Percentiles rank a stretch among this genome's conserved stretches.
phyloP scores from a whole-genome alignment of 2,888 invertebrate species.

The Metallyticus violacea region DNA sequence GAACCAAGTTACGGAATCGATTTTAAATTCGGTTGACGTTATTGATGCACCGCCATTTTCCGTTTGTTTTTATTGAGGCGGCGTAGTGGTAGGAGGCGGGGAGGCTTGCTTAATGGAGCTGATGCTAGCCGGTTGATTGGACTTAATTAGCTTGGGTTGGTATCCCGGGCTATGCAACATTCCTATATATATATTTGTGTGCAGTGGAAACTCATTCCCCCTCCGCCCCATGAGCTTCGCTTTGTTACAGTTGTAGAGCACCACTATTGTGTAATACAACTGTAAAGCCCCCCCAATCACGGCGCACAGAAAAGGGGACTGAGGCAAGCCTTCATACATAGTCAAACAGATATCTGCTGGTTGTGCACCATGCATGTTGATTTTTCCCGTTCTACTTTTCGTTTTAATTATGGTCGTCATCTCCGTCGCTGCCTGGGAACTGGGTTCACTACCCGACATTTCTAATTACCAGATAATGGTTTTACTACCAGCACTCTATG shows the following conservation, averaged over 20 bases:
- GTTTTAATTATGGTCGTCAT: neutral
- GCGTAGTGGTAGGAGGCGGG: neutral
- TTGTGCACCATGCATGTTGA: neutral
- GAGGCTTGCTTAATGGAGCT: slow-evolving; percentile 49
- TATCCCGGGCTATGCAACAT: neutral
- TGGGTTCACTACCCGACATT: neutral
- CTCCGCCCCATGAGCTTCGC: no score
- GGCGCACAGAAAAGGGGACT: neutral
- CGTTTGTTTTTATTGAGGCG: neutral
- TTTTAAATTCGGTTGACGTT: neutral
- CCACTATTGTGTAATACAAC: neutral
- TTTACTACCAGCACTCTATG: neutral
- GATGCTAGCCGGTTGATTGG: slow-evolving; percentile 56
- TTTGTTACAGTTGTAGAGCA: neutral
- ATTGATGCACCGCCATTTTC: neutral
- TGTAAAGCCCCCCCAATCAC: neutral
- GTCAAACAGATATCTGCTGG: neutral
- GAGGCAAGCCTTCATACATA: neutral
- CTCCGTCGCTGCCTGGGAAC: neutral
- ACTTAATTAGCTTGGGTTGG: slow-evolving; percentile 51
- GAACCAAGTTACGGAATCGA: neutral
- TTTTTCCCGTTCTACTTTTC: neutral
- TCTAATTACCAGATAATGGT: neutral
- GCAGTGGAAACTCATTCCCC: neutral
- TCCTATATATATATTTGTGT: neutral